These are phyloP conservation scores for Crypturellus tataupa DNA, from an alignment of 2,797 vertebrate genomes.

Conservation along the genomic window DNA sequence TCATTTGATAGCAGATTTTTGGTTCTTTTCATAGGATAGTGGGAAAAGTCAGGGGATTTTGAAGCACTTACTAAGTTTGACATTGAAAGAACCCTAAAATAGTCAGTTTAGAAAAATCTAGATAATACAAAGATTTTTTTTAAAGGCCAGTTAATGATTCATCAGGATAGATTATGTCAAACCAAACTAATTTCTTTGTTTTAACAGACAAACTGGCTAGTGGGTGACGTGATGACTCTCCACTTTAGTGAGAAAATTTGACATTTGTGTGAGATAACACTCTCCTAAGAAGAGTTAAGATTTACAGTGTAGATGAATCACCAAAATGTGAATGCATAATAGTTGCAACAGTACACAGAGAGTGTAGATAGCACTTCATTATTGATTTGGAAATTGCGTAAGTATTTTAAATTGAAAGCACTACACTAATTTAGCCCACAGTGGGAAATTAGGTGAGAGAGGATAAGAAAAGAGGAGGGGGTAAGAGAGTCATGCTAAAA, in stretches of 20 bases:
- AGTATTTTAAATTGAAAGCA: not conserved
- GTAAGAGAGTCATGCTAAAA: not conserved
- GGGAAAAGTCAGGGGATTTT: not conserved
- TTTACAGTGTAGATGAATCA: not conserved
- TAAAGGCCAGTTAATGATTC: not conserved
- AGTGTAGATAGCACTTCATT: not conserved
- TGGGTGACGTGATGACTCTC: not conserved
- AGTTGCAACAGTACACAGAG: not conserved
- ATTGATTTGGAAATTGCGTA: not conserved
- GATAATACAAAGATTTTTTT: not conserved
- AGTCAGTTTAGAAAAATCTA: not conserved
- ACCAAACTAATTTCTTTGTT: not conserved
- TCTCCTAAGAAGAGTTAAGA: not conserved
- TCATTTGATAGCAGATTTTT: not conserved
- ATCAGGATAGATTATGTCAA: not conserved
- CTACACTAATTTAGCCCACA: not conserved
- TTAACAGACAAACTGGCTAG: not conserved
- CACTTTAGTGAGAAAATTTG: not conserved
- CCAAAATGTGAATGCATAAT: not conserved
- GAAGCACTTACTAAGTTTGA: not conserved
- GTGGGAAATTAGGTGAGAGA: not conserved
- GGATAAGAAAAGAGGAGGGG: not conserved
- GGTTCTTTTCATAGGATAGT: not conserved
- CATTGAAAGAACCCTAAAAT: not conserved
- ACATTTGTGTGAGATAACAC: not conserved